Evolutionary conservation across 2,113 vertebrate genomes (phyloP).

Genomic region (Larimichthys polyactis): DNA sequence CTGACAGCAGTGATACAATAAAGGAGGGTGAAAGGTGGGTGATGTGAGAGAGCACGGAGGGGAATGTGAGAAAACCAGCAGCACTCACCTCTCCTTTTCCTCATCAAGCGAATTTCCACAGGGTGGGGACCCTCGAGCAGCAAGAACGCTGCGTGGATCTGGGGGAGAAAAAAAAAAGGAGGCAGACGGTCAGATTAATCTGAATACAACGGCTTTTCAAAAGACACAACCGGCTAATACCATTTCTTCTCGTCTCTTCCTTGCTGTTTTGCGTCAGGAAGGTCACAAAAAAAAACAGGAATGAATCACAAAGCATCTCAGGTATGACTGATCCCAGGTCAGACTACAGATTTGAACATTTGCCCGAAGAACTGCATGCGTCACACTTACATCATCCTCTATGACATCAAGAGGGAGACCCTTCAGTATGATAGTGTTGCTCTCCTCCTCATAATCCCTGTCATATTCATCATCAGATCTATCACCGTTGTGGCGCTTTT

Average conservation of each 20-base stretch:
- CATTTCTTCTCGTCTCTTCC: neutral
- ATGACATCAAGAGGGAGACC: conserved; percentile 91
- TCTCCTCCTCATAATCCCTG: conserved; percentile 93
- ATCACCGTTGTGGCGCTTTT: conserved; percentile 90
- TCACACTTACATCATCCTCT: conserved; percentile 88
- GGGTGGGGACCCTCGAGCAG: conserved; percentile 94
- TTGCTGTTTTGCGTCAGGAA: too few relatives aligned
- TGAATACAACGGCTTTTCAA: neutral
- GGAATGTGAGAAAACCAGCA: conserved; percentile 65
- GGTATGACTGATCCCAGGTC: neutral
- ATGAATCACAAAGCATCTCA: neutral
- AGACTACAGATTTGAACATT: neutral
- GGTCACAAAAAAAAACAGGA: too few relatives aligned
- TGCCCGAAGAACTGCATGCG: neutral
- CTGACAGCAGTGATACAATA: neutral
- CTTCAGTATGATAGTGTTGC: conserved; percentile 94
- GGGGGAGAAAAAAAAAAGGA: conserved; percentile 1
- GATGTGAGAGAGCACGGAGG: conserved; percentile 71
- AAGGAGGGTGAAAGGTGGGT: conserved; percentile 76
- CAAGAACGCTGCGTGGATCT: conserved; percentile 92
- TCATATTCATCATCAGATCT: conserved; percentile 94
- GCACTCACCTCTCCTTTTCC: conserved; percentile 94
- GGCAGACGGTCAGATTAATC: neutral
- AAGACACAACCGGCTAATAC: neutral
- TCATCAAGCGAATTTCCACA: conserved; percentile 94